These are phyloP conservation scores for Danio choprae DNA, from an alignment of 2,797 vertebrate genomes.

Conservation along the genomic window DNA sequence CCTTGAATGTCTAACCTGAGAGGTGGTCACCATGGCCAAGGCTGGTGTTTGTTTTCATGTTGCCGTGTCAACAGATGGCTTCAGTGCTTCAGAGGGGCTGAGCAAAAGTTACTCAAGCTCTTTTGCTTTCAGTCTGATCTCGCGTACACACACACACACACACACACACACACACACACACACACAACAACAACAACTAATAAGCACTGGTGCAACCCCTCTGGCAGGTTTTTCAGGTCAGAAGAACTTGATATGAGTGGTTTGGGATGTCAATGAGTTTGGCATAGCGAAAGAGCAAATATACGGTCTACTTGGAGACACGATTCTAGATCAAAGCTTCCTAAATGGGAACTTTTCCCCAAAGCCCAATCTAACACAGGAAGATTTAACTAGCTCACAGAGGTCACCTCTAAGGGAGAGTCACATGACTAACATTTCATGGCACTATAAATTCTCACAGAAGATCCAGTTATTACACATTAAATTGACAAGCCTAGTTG, in stretches of 20 bases:
- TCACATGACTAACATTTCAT: conserved; percentile 44
- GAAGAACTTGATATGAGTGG: conserved; percentile 43
- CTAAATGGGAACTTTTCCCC: conserved; percentile 44
- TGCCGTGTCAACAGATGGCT: conserved; percentile 64
- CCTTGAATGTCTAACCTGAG: conserved; percentile 32
- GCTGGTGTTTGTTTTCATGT: conserved; percentile 64
- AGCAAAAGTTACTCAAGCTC: conserved; percentile 51
- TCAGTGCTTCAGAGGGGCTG: conserved; percentile 51
- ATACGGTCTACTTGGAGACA: conserved; percentile 28
- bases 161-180: not conserved
- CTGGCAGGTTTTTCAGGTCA: conserved; percentile 66
- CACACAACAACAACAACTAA: not conserved
- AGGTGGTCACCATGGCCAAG: conserved; percentile 38
- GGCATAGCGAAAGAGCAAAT: not conserved
- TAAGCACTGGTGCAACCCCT: conserved; percentile 30
- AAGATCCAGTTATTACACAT: conserved; percentile 17
- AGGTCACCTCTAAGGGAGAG: conserved; percentile 40
- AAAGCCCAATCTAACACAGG: conserved; percentile 44
- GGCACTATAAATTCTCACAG: conserved; percentile 24
- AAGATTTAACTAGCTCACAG: conserved; percentile 39
- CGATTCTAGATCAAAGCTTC: conserved; percentile 52
- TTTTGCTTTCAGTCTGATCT: conserved; percentile 37
- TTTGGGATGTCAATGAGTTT: conserved; percentile 28
- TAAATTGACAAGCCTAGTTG: not conserved
- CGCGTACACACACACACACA: not conserved